Evolutionary conservation across 2,797 vertebrate species (phyloP).

Genomic region (Cynodonichthys magdalenae): DNA sequence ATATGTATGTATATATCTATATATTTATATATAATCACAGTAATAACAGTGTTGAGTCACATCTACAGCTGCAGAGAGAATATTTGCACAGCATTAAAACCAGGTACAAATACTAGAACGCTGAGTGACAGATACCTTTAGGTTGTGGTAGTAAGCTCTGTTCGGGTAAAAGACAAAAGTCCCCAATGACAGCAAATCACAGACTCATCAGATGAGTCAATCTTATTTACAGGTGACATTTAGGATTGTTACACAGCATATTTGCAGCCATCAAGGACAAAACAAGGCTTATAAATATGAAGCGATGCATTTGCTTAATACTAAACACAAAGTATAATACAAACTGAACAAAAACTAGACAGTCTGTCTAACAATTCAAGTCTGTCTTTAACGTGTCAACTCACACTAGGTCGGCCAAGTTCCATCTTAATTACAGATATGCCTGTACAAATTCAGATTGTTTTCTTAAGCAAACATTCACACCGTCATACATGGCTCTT

Average conservation of each 20-base stretch:
- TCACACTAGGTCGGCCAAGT: conserved; percentile 19
- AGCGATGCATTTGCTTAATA: conserved; percentile 11
- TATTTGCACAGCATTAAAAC: no score
- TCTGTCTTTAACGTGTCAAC: background rate
- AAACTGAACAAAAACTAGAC: conserved; percentile 21
- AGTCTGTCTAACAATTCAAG: conserved; percentile 3
- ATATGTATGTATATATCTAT: no score
- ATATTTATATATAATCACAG: no score
- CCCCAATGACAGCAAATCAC: conserved; percentile 6
- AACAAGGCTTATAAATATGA: conserved; percentile 39
- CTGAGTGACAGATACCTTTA: no score
- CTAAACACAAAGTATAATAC: conserved; percentile 9
- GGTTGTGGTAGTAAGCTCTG: conserved; percentile 11
- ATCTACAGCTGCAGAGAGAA: no score
- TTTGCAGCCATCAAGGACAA: conserved; percentile 7
- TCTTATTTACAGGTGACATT: conserved; percentile 34
- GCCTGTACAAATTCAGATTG: conserved; percentile 15
- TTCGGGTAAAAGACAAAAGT: conserved; percentile 12
- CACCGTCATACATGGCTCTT: conserved; percentile 57
- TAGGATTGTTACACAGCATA: conserved; percentile 7
- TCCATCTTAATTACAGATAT: conserved; percentile 5
- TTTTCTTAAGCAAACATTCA: conserved; percentile 61
- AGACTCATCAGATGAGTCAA: background rate
- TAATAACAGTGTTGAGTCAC: no score
- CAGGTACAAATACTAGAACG: background rate